These are phyloP conservation scores for Acleris literana DNA, from an alignment of 2,888 invertebrate species.

Conservation along the genomic window DNA sequence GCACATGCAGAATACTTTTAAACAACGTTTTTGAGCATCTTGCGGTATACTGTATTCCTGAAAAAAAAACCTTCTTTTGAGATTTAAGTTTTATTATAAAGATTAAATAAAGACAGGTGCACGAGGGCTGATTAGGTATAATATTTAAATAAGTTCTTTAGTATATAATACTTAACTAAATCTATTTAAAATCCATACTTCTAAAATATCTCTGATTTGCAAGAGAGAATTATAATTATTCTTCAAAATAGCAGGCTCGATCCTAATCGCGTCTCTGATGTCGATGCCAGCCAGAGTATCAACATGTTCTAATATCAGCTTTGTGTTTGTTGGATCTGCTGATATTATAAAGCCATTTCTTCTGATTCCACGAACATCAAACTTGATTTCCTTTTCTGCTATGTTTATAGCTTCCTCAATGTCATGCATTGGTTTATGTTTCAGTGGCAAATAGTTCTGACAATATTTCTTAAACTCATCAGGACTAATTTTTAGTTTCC, in stretches of 20 bases:
- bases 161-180: background rate
- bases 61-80: constrained; percentile 36
- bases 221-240: constrained; percentile 81
- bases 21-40: constrained; percentile 75
- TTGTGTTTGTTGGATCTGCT: constrained; percentile 83
- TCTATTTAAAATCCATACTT: constrained; percentile 51
- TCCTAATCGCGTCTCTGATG: constrained; percentile 78
- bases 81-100: background rate
- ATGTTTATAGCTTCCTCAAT: constrained; percentile 82
- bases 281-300: constrained; percentile 80
- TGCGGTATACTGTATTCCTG: constrained; percentile 83
- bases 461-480: constrained; percentile 69
- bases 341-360: constrained; percentile 85
- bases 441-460: constrained; percentile 65
- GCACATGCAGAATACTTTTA: constrained; percentile 84
- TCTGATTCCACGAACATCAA: constrained; percentile 77
- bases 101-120: no score
- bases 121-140: no score
- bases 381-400: constrained; percentile 82
- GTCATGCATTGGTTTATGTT: constrained; percentile 70
- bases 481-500: constrained; percentile 62
- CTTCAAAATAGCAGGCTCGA: constrained; percentile 86
- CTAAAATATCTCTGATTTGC: constrained; percentile 81
- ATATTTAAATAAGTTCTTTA: no score
- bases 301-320: constrained; percentile 81